Evolutionary conservation across 1,140 invertebrate species (phyloP).

Genomic region (Chymomyza costata): DNA sequence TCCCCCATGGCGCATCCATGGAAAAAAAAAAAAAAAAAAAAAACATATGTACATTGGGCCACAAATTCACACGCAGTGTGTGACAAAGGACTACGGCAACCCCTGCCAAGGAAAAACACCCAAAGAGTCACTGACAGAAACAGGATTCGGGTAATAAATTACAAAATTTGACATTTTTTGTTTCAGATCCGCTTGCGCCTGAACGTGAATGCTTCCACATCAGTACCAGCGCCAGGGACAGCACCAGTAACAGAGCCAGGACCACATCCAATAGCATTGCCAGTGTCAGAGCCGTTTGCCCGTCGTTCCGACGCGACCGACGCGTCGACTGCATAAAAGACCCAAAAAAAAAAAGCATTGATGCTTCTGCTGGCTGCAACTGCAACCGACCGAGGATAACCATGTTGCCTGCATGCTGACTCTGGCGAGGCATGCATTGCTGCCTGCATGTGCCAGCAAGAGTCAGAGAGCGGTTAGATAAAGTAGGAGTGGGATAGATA

Average conservation of each 20-base stretch:
- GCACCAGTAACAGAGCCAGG: slow-evolving; percentile 2
- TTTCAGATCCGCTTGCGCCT: slow-evolving; percentile 71
- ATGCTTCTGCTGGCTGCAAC: background rate
- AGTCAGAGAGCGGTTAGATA: slow-evolving; percentile 1
- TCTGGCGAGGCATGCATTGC: slow-evolving; percentile 3
- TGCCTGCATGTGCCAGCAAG: slow-evolving; percentile 8
- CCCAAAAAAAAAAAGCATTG: slow-evolving; percentile 19
- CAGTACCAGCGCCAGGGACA: slow-evolving; percentile 18
- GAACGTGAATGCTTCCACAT: slow-evolving; percentile 41
- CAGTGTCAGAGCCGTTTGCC: slow-evolving; percentile 30
- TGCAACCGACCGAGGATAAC: background rate
- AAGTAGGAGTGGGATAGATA: background rate
- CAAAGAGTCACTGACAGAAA: slow-evolving; percentile 74
- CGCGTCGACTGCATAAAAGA: slow-evolving; percentile 36
- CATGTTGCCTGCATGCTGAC: slow-evolving; percentile 1
- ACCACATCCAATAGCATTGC: slow-evolving; percentile 20
- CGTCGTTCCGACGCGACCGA: slow-evolving; percentile 31
- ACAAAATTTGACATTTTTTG: slow-evolving; percentile 75
- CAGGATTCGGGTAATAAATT: slow-evolving; percentile 75
- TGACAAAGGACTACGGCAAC: slow-evolving; percentile 57
- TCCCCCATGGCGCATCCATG: too few relatives aligned
- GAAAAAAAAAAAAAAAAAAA: too few relatives aligned
- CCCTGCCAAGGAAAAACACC: slow-evolving; percentile 46
- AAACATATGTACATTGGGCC: slow-evolving; percentile 52
- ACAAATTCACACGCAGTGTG: slow-evolving; percentile 71